Conservation (phyloP, 2,888 invertebrate genomes). For the Catocala sponsa region DNA sequence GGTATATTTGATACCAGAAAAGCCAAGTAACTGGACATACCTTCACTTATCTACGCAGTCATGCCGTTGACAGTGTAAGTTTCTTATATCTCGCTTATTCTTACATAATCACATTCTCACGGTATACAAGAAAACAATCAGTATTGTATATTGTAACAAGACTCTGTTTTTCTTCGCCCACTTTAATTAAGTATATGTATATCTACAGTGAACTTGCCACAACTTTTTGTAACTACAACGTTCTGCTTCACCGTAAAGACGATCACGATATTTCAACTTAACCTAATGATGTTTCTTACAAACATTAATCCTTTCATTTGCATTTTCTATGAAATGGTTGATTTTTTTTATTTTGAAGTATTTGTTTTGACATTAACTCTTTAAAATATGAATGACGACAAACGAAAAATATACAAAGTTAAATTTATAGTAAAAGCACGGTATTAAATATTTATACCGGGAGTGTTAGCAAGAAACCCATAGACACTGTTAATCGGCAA, state of each 20-base stretch:
- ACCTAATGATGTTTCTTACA: background rate
- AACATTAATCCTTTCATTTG: too few species aligned
- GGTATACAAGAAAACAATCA: constrained; percentile 40
- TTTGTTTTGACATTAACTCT: too few species aligned
- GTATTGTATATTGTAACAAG: constrained; percentile 36
- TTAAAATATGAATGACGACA: too few species aligned
- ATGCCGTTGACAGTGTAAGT: constrained; percentile 24
- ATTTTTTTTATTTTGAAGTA: too few species aligned
- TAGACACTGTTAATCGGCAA: too few species aligned
- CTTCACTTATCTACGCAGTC: constrained; percentile 17
- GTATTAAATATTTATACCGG: too few species aligned
- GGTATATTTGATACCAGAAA: too few species aligned
- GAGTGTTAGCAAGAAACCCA: too few species aligned
- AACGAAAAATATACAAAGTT: too few species aligned
- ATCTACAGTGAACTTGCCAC: constrained; percentile 1
- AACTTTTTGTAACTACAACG: constrained; percentile 20
- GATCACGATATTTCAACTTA: background rate
- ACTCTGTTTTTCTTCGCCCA: constrained; percentile 30
- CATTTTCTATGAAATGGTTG: too few species aligned
- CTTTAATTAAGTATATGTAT: constrained; percentile 13
- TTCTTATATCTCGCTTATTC: constrained; percentile 33
- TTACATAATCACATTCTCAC: constrained; percentile 43
- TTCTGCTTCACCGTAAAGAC: constrained; percentile 12
- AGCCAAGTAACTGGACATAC: constrained; percentile 9
- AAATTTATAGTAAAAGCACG: too few species aligned